Conservation (phyloP, 2,797 vertebrate genomes). For the Buceros bicornis region DNA sequence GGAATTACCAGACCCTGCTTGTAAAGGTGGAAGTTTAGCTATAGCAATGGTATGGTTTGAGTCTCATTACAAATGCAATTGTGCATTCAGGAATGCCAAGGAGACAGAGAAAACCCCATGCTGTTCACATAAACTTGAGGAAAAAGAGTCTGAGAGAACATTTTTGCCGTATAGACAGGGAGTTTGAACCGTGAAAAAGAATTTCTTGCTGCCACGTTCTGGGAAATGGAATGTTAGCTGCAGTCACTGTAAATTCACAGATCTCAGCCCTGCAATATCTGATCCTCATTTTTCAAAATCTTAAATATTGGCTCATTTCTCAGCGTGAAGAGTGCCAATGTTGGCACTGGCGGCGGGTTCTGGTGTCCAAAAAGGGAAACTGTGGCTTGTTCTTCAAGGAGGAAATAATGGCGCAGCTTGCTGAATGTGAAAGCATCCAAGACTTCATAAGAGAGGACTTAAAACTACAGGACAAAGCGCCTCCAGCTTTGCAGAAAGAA, state of each 20-base stretch:
- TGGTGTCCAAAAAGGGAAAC: not conserved
- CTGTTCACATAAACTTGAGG: not conserved
- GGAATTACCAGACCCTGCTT: not conserved
- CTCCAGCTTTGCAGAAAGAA: not conserved
- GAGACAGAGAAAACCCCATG: not conserved
- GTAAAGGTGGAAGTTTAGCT: not conserved
- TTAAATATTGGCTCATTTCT: not conserved
- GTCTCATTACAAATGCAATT: not conserved
- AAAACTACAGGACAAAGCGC: not conserved
- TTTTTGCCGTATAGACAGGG: not conserved
- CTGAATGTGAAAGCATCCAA: not conserved
- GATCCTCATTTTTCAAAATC: not conserved
- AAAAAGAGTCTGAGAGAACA: not conserved
- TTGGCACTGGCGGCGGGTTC: not conserved
- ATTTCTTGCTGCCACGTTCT: not conserved
- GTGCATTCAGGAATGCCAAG: not conserved
- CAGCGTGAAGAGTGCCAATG: not conserved
- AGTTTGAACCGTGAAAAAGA: not conserved
- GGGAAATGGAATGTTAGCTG: not conserved
- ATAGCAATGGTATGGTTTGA: not conserved
- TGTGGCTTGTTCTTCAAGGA: not conserved
- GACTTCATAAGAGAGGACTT: not conserved
- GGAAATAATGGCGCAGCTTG: not conserved
- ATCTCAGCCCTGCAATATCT: not conserved
- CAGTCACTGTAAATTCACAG: not conserved